Evolutionary conservation across 2,797 vertebrate species (phyloP).

Genomic region (Huso huso): DNA sequence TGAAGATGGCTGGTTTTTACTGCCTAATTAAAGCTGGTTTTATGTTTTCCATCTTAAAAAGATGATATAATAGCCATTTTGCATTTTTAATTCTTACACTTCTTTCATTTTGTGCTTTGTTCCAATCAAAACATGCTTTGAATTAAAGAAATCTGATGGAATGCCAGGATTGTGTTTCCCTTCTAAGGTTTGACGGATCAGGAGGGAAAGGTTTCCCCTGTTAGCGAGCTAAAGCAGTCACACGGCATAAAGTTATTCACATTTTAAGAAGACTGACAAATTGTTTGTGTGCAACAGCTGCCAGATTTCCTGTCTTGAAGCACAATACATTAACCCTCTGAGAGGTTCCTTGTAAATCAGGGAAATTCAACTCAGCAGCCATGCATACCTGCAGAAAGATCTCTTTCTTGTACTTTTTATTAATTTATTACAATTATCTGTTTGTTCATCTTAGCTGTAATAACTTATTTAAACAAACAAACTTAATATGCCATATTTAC

Average conservation of each 20-base stretch:
- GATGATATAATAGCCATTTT: constrained; percentile 59
- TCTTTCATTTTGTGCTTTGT: constrained; percentile 57
- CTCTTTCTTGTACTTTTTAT: background rate
- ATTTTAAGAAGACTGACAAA: constrained; percentile 64
- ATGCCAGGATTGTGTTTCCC: constrained; percentile 65
- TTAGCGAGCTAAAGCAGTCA: constrained; percentile 57
- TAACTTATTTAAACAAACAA: too few relatives aligned
- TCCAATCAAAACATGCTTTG: constrained; percentile 68
- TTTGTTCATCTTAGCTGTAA: too few relatives aligned
- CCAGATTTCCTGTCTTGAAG: constrained; percentile 68
- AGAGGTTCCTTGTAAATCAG: background rate
- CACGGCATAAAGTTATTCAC: constrained; percentile 57
- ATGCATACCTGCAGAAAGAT: constrained; percentile 2
- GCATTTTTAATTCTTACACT: constrained; percentile 54
- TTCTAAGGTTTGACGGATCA: constrained; percentile 58
- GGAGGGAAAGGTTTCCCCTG: constrained; percentile 56
- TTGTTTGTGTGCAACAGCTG: constrained; percentile 68
- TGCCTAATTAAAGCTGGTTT: constrained; percentile 69
- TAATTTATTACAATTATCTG: too few relatives aligned
- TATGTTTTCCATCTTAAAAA: constrained; percentile 63
- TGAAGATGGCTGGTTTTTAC: constrained; percentile 55
- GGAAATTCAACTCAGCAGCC: background rate
- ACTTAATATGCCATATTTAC: too few relatives aligned
- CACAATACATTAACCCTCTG: constrained; percentile 53
- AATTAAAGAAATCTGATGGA: constrained; percentile 63